Evolutionary conservation across 2,797 vertebrate species (phyloP), one percentile per base, ranked within the genome.

Genomic region (Falco novaeseelandiae): DNA sequence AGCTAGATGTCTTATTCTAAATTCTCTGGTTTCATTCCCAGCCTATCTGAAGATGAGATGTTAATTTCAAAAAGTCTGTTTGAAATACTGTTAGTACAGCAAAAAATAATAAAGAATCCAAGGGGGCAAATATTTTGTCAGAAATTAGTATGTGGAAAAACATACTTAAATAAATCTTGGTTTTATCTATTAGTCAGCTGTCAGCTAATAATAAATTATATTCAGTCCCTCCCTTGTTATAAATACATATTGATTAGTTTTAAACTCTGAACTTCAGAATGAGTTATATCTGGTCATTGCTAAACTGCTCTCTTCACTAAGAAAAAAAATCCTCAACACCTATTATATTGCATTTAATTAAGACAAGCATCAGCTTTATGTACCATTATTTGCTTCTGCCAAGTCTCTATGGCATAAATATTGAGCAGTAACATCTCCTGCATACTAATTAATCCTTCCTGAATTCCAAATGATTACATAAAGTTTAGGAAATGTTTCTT

Each of bases 311-410:
- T 96, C 95, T 97, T 98, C 96, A 96, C 96, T 96, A 96, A 96
- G 97, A 97, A 95, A 91, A 97, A 96, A 96, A 77, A 83, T 32
- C 66, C 86, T 79, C 89, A 96, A 94, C 97, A 97, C 96, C 98
- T 98, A 98, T 99, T 98, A 98, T 98, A 98, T 97, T 96, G 96
- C 97, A 97, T 98, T 98, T 99, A 99, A 99, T 99, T 98, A 99
- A 99, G 98, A 98, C 98, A 97, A 98, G 97, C 97, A 97, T 96
- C 94, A 93, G 97, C 98, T 98, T 98, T 98, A 98, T 97, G 98
- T 97, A 97, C 97, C 97, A 97, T 98, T 98, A 98, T 99, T 98
- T 98, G 98, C 97, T 97, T 96, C 98, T 95, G 97, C 97, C 97
- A 97, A 92, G 97, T 98, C 98, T 99, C 98, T 95, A 27, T 97